These are phyloP conservation scores for Mythimna pallens DNA, from an alignment of 2,888 invertebrate species.

Conservation along the genomic window DNA sequence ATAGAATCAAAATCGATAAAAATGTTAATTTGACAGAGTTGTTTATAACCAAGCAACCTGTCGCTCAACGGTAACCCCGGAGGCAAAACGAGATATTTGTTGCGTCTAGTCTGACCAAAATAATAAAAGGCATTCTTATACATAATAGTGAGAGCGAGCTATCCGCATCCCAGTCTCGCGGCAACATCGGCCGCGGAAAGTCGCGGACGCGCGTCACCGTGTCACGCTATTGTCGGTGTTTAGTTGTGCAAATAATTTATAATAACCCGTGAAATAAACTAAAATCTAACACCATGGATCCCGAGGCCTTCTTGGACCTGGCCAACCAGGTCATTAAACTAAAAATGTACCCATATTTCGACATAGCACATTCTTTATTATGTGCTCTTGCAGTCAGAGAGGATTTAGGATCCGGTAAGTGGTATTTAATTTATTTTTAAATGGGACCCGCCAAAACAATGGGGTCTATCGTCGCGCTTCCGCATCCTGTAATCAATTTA, in stretches of 20 bases:
- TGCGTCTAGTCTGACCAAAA: conserved; percentile 76
- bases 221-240: conserved; percentile 87
- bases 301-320: conserved; percentile 98
- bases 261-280: conserved; percentile 66
- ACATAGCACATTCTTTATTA: conserved; percentile 98
- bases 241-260: conserved; percentile 81
- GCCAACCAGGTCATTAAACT: conserved; percentile 99
- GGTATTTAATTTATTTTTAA: conserved; percentile 71
- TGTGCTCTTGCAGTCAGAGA: conserved; percentile 98
- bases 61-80: conserved; percentile 34
- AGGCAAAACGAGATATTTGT: conserved; percentile 55
- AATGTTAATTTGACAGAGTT: conserved; percentile 42
- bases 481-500: conserved; percentile 70
- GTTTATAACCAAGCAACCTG: conserved; percentile 52
- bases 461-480: conserved; percentile 64
- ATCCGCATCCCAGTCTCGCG: conserved; percentile 83
- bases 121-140: conserved; percentile 72
- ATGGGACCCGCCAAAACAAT: conserved; percentile 72
- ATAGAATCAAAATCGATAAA: conserved; percentile 31
- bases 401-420: conserved; percentile 97
- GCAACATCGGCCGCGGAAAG: conserved; percentile 87
- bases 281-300: conserved; percentile 94
- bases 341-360: conserved; percentile 99
- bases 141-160: conserved; percentile 54
- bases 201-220: conserved; percentile 83